Evolutionary conservation across 2,113 vertebrate genomes (phyloP).

Genomic region (Festucalex cinctus): DNA sequence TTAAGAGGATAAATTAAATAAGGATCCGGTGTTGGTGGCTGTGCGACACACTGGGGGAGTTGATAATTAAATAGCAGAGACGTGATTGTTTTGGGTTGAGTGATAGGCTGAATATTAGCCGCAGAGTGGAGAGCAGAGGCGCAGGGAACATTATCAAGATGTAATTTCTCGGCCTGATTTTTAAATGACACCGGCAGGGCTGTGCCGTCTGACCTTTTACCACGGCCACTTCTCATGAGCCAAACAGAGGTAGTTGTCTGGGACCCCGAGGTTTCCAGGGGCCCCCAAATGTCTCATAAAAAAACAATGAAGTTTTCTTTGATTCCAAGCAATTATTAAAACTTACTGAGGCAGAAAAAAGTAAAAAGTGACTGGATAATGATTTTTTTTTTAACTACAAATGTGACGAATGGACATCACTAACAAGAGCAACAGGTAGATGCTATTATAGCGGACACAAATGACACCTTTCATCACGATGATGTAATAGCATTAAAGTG

Average conservation of each 20-base stretch:
- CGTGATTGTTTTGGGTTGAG: slow-evolving; percentile 31
- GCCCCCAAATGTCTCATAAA: not conserved
- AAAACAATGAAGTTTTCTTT: not conserved
- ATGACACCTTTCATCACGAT: no score
- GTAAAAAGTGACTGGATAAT: no score
- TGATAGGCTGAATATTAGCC: slow-evolving; percentile 45
- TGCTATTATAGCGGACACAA: no score
- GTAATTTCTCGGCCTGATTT: slow-evolving; percentile 47
- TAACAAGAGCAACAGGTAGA: no score
- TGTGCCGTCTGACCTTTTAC: slow-evolving; percentile 54
- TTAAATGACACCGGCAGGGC: slow-evolving; percentile 40
- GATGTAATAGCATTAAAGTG: no score
- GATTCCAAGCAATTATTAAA: not conserved
- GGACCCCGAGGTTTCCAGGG: no score
- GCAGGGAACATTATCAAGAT: slow-evolving; percentile 39
- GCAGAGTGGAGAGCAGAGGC: slow-evolving; percentile 20
- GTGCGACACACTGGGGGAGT: slow-evolving; percentile 11
- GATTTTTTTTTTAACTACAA: no score
- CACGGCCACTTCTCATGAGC: slow-evolving; percentile 10
- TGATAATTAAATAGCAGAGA: slow-evolving; percentile 44
- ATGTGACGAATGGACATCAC: no score
- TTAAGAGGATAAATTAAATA: slow-evolving; percentile 33
- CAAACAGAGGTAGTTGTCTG: not conserved
- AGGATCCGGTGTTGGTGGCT: slow-evolving; percentile 17
- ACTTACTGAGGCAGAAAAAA: no score